Evolutionary conservation across 2,797 vertebrate species (phyloP).

Genomic region (Anniella stebbinsi): DNA sequence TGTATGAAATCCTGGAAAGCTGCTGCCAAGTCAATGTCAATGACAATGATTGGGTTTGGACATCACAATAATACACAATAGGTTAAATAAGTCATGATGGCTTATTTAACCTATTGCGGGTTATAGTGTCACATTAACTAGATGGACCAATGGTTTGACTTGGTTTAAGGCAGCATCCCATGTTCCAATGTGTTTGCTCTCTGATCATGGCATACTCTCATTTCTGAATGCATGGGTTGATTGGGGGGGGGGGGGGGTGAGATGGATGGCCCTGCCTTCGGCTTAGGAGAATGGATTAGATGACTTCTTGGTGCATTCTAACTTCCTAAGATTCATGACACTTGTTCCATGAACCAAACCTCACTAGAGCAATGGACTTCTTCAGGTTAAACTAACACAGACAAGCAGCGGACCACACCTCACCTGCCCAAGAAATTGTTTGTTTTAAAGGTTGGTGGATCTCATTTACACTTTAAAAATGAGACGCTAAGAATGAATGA

Average conservation of each 20-base stretch:
- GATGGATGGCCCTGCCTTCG: not conserved
- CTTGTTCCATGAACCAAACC: not conserved
- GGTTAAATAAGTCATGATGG: too few relatives aligned
- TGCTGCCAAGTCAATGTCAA: not conserved
- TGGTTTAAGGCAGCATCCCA: not conserved
- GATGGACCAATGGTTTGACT: not conserved
- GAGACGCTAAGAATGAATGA: not conserved
- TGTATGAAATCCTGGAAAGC: not conserved
- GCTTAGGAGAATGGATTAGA: not conserved
- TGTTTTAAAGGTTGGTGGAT: not conserved
- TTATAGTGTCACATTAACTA: not conserved
- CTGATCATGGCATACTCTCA: not conserved
- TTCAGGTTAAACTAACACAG: not conserved
- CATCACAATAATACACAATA: too few relatives aligned
- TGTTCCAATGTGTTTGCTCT: not conserved
- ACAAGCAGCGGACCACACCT: not conserved
- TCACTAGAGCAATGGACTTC: not conserved
- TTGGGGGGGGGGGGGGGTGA: not conserved
- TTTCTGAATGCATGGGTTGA: not conserved
- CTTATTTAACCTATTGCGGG: too few relatives aligned
- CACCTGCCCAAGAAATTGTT: not conserved
- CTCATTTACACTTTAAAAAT: not conserved
- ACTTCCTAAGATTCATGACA: not conserved
- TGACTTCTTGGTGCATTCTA: not conserved
- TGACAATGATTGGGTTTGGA: not conserved